phyloP scores from a whole-genome alignment of 2,113 vertebrate genomes.

The Otocyon megalotis region DNA sequence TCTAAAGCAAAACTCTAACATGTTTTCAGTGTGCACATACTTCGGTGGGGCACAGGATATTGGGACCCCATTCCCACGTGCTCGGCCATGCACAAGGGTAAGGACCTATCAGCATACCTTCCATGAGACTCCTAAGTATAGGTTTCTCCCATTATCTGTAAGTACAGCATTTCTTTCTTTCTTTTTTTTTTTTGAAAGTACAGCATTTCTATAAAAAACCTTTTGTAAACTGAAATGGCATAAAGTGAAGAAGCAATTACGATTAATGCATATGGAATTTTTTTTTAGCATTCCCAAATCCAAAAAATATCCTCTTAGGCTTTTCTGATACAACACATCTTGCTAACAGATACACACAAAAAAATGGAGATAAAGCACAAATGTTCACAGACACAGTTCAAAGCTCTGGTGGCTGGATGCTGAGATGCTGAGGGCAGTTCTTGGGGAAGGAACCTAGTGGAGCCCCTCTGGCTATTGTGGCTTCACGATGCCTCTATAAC shows the following conservation, averaged over 20 bases:
- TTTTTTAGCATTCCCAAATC: not conserved
- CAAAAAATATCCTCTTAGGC: not conserved
- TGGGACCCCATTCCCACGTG: accelerated
- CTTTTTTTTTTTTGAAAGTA: not conserved
- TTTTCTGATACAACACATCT: not conserved
- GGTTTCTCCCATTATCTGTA: not conserved
- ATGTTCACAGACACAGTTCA: not conserved
- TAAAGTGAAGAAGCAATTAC: not conserved
- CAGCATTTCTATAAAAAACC: not conserved
- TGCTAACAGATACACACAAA: not conserved
- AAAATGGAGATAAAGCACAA: not conserved
- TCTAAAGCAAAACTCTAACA: not conserved
- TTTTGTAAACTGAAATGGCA: not conserved
- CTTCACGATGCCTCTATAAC: not conserved
- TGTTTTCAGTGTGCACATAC: not conserved
- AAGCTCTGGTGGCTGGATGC: not conserved
- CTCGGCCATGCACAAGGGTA: not conserved
- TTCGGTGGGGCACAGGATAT: not conserved
- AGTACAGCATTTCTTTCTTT: not conserved
- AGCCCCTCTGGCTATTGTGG: not conserved
- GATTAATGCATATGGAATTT: not conserved
- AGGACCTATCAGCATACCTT: not conserved
- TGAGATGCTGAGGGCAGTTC: not conserved
- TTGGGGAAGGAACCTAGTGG: not conserved
- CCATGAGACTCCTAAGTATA: not conserved